These are phyloP conservation scores for Pseudobourletiella spinata DNA, from an alignment of 1,140 invertebrate species.

Conservation along the genomic window DNA sequence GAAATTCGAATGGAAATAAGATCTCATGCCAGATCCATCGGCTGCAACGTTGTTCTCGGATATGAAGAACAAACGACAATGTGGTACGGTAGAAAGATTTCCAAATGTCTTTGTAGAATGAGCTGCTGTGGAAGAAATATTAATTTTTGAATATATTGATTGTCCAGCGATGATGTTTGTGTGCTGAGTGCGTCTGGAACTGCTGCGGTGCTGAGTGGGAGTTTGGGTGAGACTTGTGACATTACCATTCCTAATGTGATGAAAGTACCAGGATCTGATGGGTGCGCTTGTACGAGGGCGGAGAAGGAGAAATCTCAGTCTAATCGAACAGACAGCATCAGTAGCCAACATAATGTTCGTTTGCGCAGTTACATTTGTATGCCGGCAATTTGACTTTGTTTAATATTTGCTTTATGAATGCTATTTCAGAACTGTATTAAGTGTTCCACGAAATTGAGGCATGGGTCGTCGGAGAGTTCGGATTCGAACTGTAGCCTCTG, in stretches of 20 bases:
- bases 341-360: constrained; percentile 4
- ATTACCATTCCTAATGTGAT: neutral
- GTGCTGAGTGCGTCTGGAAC: constrained; percentile 88
- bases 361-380: too few relatives aligned
- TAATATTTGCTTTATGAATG: neutral
- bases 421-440: constrained; percentile 3
- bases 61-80: constrained; percentile 84
- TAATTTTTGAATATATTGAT: neutral
- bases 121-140: neutral
- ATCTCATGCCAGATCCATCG: constrained; percentile 77
- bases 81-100: too few relatives aligned
- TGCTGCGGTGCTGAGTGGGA: constrained; percentile 63
- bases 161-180: constrained; percentile 83
- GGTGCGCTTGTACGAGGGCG: constrained; percentile 39
- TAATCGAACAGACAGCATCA: constrained; percentile 38
- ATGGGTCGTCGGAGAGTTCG: constrained; percentile 8
- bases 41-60: constrained; percentile 87
- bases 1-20: constrained; percentile 88
- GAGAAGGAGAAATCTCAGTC: constrained; percentile 25
- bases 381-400: too few relatives aligned
- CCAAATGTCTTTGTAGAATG: too few relatives aligned
- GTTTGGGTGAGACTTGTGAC: constrained; percentile 38
- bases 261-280: neutral
- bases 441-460: constrained; percentile 7
- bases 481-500: constrained; percentile 50